These are phyloP conservation scores for Cricetomys ansorgei DNA, from an alignment of 2,113 vertebrate species.

Conservation along the genomic window DNA sequence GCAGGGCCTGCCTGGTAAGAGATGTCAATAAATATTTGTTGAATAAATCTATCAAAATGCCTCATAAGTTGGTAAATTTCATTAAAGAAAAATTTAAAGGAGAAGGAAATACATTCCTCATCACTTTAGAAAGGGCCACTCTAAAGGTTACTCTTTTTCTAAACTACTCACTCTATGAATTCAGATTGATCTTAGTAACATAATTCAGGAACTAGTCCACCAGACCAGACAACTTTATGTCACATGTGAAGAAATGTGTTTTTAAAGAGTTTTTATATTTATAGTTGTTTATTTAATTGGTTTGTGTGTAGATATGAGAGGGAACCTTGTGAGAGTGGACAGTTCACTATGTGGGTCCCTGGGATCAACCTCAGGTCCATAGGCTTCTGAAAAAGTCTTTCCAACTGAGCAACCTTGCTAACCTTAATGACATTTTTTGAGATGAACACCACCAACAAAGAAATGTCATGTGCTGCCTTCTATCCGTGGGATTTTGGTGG, in stretches of 20 bases:
- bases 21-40: neutral
- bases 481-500: neutral
- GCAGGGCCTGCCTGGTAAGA: neutral
- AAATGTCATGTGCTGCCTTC: neutral
- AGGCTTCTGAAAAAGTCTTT: neutral
- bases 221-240: neutral
- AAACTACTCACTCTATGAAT: neutral
- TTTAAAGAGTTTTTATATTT: neutral
- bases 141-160: neutral
- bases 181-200: neutral
- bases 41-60: neutral
- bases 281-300: neutral
- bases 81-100: neutral
- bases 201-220: neutral
- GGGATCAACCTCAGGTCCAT: neutral
- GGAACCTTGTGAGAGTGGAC: too few species aligned
- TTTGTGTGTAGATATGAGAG: neutral
- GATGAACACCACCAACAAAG: neutral
- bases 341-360: neutral
- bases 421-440: neutral
- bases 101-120: neutral
- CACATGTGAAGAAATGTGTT: neutral
- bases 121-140: neutral
- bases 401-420: neutral
- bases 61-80: neutral